Evolutionary conservation across 2,797 vertebrate species (phyloP), one percentile per base, ranked within the genome.

Genomic region (Esox masquinongy): DNA sequence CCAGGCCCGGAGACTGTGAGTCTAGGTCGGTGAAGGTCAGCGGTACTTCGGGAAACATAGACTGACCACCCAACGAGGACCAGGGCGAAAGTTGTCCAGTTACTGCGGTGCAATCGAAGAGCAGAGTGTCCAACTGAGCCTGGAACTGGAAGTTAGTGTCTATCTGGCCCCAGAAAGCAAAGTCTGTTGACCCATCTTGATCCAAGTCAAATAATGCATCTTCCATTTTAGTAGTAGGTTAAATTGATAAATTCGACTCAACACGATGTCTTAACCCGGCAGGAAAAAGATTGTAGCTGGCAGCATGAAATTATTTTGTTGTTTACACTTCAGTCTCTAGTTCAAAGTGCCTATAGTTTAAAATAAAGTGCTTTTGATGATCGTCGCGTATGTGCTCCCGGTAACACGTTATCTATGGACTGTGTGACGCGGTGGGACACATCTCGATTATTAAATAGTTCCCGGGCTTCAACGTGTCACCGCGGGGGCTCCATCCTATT

Each of bases 131-230:
- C 85, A 93, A 56, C 61, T 92, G 91, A 5, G 85, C 76, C 69
- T 92, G 91, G 24, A 90, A 85, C 77, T 92, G 92, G 0, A 80
- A 5, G 0, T 69, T 92, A 0, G 87, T 80, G 17, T 94, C 92
- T 53, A 86, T 74, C n/a, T 88, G 89, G 2, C 90, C 92, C 94
- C 95, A 96, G 74, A 93, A 92, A 11, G 86, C 87, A 34, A 89
- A 91, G 11, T 96, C 93, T 0, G 80, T 74, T 3, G 36, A 0
- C 2, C 74, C 71, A 73, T 94, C 93, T 80, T 87, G 90, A 17
- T 95, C 91, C 0, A 93, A 91, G 80, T 85, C 81, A 74, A 89
- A 92, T 11, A 84, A 83, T 6, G 92, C 43, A 9, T 95, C 93
- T 29, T 95, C 95, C 94, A 95, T 92, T 78, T 53, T 39, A 73